Percentiles rank a stretch among this genome's conserved stretches.
Evolutionary conservation across 1,140 invertebrate species (phyloP).

Genomic region (Condylostylus longicornis): DNA sequence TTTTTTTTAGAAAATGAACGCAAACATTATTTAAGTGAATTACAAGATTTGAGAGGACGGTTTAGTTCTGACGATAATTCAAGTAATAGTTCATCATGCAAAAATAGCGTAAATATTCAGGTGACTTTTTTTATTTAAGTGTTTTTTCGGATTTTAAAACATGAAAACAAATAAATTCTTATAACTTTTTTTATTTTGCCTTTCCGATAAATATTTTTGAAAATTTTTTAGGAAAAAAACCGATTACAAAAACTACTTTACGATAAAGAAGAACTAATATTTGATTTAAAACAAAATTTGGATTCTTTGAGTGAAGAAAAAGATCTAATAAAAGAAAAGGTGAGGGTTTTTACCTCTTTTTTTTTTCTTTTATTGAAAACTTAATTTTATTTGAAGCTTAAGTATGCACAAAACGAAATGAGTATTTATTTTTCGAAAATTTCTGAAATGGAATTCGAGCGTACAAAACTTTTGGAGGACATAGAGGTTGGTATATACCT

Average conservation of each 20-base stretch:
- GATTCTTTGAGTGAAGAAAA: slow-evolving; percentile 7
- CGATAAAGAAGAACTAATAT: slow-evolving; percentile 8
- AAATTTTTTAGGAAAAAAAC: slow-evolving; percentile 2
- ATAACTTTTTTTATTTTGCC: too few species aligned
- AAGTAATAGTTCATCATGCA: slow-evolving; percentile 2
- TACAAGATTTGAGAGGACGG: slow-evolving; percentile 9
- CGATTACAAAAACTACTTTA: slow-evolving; percentile 8
- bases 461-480: slow-evolving; percentile 2
- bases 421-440: slow-evolving; percentile 13
- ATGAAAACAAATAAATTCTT: slow-evolving; percentile 7
- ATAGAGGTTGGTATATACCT: slow-evolving; percentile 1
- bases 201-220: too few species aligned
- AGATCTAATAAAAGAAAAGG: slow-evolving; percentile 7
- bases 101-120: not conserved
- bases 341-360: not conserved
- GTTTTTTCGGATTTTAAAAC: slow-evolving; percentile 1
- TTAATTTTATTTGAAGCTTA: slow-evolving; percentile 10
- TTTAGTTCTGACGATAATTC: slow-evolving; percentile 9
- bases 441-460: slow-evolving; percentile 11
- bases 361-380: not conserved
- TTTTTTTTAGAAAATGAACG: slow-evolving; percentile 7
- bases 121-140: not conserved
- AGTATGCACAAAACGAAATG: slow-evolving; percentile 9
- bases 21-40: slow-evolving; percentile 6
- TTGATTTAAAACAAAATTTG: slow-evolving; percentile 2